Evolutionary conservation across 2,888 invertebrate species (phyloP).

Genomic region (Sarcophaga caerulescens): DNA sequence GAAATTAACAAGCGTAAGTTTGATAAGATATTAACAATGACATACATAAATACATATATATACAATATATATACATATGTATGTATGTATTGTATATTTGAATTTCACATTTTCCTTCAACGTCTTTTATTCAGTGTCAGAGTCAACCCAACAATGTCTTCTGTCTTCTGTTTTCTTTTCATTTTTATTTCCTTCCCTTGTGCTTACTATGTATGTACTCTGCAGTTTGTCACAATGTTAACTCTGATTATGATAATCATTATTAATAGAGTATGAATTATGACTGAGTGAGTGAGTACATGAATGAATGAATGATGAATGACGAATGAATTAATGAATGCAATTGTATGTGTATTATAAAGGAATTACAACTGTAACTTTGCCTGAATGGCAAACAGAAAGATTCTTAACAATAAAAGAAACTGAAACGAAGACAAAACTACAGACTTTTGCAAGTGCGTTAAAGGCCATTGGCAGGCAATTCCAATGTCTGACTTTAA

Average conservation of each 20-base stretch:
- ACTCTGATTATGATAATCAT: conserved; percentile 28
- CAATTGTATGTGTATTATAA: background rate
- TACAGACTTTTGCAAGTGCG: background rate
- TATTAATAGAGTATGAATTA: conserved; percentile 36
- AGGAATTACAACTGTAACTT: background rate
- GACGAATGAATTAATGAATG: background rate
- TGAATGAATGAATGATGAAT: background rate
- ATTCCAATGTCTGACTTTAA: background rate
- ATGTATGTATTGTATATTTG: too few species aligned
- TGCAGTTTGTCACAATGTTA: background rate
- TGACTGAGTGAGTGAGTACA: background rate
- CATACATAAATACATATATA: background rate
- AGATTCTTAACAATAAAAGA: background rate
- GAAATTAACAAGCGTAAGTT: conserved; percentile 58
- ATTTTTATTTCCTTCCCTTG: background rate
- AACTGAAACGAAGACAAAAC: background rate
- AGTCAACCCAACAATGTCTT: background rate
- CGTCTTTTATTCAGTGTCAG: background rate
- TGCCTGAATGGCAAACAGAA: background rate
- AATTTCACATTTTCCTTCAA: background rate
- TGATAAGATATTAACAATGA: conserved; percentile 42
- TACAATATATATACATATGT: too few species aligned
- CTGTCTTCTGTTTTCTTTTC: background rate
- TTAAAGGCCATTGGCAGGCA: background rate
- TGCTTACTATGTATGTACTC: background rate